Base-by-base conservation (phyloP, 2,797 vertebrate species). In the Takifugu ocellatus region DNA sequence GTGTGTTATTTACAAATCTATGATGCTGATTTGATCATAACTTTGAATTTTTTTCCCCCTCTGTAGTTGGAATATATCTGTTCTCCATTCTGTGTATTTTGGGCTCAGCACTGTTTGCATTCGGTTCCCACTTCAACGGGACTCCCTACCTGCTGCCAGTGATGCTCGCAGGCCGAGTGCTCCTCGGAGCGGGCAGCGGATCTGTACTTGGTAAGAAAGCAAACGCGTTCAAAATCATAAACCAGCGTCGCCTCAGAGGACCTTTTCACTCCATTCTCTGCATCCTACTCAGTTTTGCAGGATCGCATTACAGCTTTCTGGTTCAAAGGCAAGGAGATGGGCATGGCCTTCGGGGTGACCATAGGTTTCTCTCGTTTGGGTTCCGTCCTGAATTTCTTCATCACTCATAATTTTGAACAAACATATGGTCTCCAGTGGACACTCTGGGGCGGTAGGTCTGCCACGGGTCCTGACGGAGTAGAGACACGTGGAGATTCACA, bases 301-400 rank as follows among this genome's bases (percentile, higher is more conserved):
- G 93, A 92, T 31, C 71, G 81, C 50, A 93, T 94, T 82, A 93
- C 90, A 1, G 79, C 91, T 24, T 94, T 94, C 81, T 95, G 92
- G 93, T 94, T 95, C 77, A 92, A 88, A 66, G 91, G 90, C 51
- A 94, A 94, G 72, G 92, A 94, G 76, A 81, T 94, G 78, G 92
- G 91, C 0, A 68, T 94, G 82, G 92, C 92, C 0, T 94, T 93
- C 8, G 82, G 92, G 5, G 67, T 94, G 55, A 93, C 91, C 0
- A 43, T 94, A 50, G 91, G 92, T 6, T 94, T 93, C 72, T 94
- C 92, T 3, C 70, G 77, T 3, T 87, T 94, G 17, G 91, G 92
- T 7, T 94, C 90, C 0, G 91, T 93, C 53, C 88, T 94, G 33
- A 94, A 93, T 84, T 94, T 94, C 83, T 94, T 94, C 66, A 80